Evolutionary conservation across 2,113 vertebrate genomes (phyloP), one percentile per base, ranked within the genome.

Genomic region (Calidris pugnax): DNA sequence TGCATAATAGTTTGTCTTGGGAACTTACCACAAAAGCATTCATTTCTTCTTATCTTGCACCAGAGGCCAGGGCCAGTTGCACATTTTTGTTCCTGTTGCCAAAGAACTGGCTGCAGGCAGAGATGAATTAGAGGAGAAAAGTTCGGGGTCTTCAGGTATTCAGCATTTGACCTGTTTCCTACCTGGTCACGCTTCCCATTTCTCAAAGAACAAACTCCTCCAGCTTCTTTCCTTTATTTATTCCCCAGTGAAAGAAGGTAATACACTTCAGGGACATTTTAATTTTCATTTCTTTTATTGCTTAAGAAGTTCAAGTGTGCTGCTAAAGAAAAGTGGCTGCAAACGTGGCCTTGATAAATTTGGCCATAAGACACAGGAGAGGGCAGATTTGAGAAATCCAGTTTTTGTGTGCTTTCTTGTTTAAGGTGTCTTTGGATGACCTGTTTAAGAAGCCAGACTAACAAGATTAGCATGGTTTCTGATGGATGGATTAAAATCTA

Each of bases 11-110:
- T 96, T 97, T 90, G 87, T 95, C 92, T 93, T 35, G 68, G 92
- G 92, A 93, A 56, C 62, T 80, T 47, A 76, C 72, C 75, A 45
- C 73, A 76, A 57, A 43, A 84, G 48, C 62, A 35, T 95, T 97
- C 71, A 48, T 83, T 92, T 95, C 94, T 92, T 69, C 86, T 96
- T 95, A 87, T 80, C 86, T 96, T 82, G 82, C 35, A 60, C 63
- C 90, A 92, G 74, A 93, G 94, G 72, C 83, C 93, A 78, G 91
- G 86, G 89, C 48, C 74, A 91, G 39, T 55, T 60, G 63, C 68
- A 32, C 33, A n/a, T 5, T 83, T 87, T 60, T 95, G 41, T 89
- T 72, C 51, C 47, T 67, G 21, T 50, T 81, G 67, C 76, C 85
- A 60, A 80, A 80, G 71, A 83, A 18, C 41, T 94, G 94, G 64